A percentile compares a stretch with the other conserved stretches of the same genome.
These are phyloP conservation scores for Bombus haemorrhoidalis DNA, from an alignment of 1,140 invertebrate genomes.

Conservation along the genomic window DNA sequence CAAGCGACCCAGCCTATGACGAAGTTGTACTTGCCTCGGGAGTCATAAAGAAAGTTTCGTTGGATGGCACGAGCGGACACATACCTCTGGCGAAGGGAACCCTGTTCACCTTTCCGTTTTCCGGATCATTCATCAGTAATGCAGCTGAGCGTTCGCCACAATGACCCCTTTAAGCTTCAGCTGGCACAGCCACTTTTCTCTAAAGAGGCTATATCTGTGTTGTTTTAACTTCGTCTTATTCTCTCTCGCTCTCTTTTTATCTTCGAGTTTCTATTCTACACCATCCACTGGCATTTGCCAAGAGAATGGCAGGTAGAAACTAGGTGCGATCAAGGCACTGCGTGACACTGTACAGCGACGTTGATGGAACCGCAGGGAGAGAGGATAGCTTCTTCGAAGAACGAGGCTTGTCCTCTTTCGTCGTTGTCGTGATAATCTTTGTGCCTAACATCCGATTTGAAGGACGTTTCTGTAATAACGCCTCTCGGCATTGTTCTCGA, in stretches of 20 bases:
- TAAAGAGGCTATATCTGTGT: slow-evolving; percentile 49
- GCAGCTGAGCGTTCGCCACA: slow-evolving; percentile 22
- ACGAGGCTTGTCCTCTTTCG: slow-evolving; percentile 44
- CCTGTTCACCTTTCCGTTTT: neutral
- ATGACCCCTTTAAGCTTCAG: slow-evolving; percentile 46
- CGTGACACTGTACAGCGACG: neutral
- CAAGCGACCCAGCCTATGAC: slow-evolving; percentile 29
- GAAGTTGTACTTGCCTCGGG: slow-evolving; percentile 40
- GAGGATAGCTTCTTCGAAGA: slow-evolving; percentile 37
- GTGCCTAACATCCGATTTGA: slow-evolving; percentile 45
- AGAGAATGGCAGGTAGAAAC: slow-evolving; percentile 9
- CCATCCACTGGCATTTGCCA: neutral
- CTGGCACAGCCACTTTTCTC: slow-evolving; percentile 41
- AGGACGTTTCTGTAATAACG: slow-evolving; percentile 43
- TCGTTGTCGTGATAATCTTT: slow-evolving; percentile 40
- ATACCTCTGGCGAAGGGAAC: neutral
- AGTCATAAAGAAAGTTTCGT: slow-evolving; percentile 55
- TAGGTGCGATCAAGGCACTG: slow-evolving; percentile 1
- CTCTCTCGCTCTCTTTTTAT: neutral
- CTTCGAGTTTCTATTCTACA: neutral
- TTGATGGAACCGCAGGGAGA: slow-evolving; percentile 20
- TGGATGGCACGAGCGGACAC: neutral
- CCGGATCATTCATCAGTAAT: slow-evolving; percentile 15
- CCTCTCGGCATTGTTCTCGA: slow-evolving; percentile 36
- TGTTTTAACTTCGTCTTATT: slow-evolving; percentile 41